These are phyloP conservation scores for Hipposideros larvatus DNA, from an alignment of 2,797 vertebrate species.

Conservation along the genomic window DNA sequence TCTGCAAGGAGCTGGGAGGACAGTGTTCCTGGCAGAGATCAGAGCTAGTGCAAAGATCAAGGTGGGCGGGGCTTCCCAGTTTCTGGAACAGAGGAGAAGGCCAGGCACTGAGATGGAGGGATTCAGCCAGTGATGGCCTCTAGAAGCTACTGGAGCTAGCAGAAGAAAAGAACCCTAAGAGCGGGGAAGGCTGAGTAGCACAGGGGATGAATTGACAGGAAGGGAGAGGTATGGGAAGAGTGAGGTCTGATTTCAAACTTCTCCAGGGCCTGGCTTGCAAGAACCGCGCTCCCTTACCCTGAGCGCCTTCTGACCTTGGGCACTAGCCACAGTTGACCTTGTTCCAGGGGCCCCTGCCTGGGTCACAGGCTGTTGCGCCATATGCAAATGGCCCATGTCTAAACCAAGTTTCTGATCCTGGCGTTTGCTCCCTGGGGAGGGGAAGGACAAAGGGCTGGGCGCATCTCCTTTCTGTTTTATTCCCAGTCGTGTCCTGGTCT, in stretches of 20 bases:
- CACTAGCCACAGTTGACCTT: background rate
- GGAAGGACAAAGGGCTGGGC: background rate
- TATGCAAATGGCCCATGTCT: background rate
- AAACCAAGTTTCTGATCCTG: background rate
- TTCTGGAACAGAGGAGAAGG: background rate
- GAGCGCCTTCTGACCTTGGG: background rate
- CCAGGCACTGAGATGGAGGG: background rate
- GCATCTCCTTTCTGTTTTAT: background rate
- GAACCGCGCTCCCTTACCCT: background rate
- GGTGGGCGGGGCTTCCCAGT: background rate
- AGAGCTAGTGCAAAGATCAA: background rate
- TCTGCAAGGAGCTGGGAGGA: background rate
- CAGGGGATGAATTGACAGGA: background rate
- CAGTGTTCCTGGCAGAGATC: background rate
- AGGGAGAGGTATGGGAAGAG: background rate
- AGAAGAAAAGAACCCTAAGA: background rate
- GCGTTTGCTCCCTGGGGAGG: no score
- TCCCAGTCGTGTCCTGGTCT: background rate
- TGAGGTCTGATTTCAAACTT: background rate
- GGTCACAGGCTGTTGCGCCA: background rate
- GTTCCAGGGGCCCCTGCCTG: accelerated
- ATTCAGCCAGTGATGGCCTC: background rate
- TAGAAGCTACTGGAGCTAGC: background rate
- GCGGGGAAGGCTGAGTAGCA: background rate
- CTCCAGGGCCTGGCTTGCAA: background rate